These are phyloP conservation scores for Megalonaias nervosa DNA, from an alignment of 1,140 invertebrate genomes.

Conservation along the genomic window DNA sequence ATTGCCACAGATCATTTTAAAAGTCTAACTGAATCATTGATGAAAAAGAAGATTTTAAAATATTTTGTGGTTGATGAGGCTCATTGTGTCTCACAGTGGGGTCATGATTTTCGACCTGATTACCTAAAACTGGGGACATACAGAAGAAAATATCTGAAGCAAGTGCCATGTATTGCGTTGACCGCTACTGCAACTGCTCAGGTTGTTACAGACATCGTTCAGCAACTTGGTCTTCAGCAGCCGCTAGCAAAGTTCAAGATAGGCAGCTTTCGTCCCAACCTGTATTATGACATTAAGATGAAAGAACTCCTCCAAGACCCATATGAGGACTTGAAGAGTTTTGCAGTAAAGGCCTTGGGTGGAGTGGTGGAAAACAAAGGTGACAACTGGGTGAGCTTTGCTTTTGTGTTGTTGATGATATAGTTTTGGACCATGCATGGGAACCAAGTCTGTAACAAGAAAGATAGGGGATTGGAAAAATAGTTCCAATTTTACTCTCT, in stretches of 20 bases:
- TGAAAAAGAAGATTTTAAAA: conserved; percentile 74
- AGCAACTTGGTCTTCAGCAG: conserved; percentile 74
- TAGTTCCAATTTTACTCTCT: too few relatives aligned
- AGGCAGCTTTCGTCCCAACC: conserved; percentile 79
- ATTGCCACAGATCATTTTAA: conserved; percentile 85
- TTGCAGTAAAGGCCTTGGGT: conserved; percentile 73
- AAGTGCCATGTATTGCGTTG: conserved; percentile 77
- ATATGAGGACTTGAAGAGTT: conserved; percentile 82
- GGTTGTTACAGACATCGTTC: conserved; percentile 77
- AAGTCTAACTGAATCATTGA: conserved; percentile 71
- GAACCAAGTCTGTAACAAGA: too few relatives aligned
- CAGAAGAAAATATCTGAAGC: conserved; percentile 80
- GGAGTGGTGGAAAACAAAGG: conserved; percentile 36
- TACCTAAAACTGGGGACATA: conserved; percentile 90
- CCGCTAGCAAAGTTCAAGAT: conserved; percentile 76
- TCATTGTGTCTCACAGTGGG: conserved; percentile 98
- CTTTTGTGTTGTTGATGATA: too few relatives aligned
- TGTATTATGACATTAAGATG: conserved; percentile 83
- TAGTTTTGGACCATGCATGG: too few relatives aligned
- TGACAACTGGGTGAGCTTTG: conserved; percentile 57
- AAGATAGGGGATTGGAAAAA: too few relatives aligned
- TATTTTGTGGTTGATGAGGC: conserved; percentile 95
- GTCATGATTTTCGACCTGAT: conserved; percentile 96
- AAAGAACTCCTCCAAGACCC: conserved; percentile 86
- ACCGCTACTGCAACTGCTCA: conserved; percentile 88